phyloP scores from a whole-genome alignment of 1,140 invertebrate species.

The Heterodera schachtii region DNA sequence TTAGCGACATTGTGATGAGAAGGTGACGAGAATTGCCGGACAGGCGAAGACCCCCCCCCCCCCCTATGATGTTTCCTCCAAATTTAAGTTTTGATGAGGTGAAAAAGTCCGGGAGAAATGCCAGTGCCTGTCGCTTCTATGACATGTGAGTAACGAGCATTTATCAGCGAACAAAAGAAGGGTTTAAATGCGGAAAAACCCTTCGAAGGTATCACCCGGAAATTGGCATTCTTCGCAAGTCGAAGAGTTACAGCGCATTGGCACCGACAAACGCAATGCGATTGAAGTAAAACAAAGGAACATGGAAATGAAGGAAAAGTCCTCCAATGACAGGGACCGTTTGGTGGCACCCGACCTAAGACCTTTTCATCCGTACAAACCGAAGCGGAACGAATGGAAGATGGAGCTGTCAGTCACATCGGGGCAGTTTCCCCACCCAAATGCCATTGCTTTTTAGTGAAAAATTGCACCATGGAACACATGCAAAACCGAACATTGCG shows the following conservation, averaged over 20 bases:
- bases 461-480: constrained; percentile 22
- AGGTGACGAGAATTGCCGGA: background rate
- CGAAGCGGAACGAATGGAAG: constrained; percentile 42
- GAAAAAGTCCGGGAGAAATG: constrained; percentile 33
- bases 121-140: constrained; percentile 28
- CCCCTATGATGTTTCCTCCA: background rate
- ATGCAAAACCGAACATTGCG: constrained; percentile 7
- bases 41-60: background rate
- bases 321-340: constrained; percentile 35
- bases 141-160: constrained; percentile 5
- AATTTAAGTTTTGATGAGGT: constrained; percentile 41
- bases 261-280: constrained; percentile 35
- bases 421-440: background rate
- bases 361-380: constrained; percentile 37
- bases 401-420: background rate
- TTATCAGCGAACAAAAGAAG: background rate
- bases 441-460: background rate
- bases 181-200: background rate
- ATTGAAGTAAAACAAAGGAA: constrained; percentile 13
- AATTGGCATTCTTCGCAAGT: constrained; percentile 35
- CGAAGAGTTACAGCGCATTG: constrained; percentile 37
- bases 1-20: background rate
- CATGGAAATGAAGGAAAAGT: background rate
- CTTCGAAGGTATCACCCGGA: constrained; percentile 29
- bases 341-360: constrained; percentile 36